Evolutionary conservation across 2,888 invertebrate genomes (phyloP).

Genomic region (Idaea aversata): DNA sequence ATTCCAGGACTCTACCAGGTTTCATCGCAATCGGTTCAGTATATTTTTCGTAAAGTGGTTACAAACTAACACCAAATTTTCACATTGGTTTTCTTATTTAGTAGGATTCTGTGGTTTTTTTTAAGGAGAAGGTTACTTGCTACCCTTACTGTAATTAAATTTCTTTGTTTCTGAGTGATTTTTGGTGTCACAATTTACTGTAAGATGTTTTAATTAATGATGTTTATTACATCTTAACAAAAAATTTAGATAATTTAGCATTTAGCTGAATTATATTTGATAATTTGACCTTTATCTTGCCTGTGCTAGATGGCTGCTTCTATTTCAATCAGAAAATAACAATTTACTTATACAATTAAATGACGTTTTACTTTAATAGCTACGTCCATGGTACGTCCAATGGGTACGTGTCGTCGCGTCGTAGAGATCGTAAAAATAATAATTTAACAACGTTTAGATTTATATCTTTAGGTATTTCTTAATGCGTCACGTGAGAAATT

Average conservation of each 20-base stretch:
- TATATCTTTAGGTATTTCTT: neutral
- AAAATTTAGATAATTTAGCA: neutral
- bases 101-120: neutral
- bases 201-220: neutral
- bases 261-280: neutral
- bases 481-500: constrained; percentile 2
- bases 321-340: neutral
- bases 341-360: too few species aligned
- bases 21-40: too few species aligned
- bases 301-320: neutral
- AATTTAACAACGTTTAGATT: constrained; percentile 2
- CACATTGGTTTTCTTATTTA: neutral
- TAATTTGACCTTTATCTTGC: neutral
- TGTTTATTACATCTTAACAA: neutral
- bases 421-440: constrained; percentile 9
- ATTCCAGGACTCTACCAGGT: too few species aligned
- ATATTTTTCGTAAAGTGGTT: too few species aligned
- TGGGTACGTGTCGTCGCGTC: neutral
- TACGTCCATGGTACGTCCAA: too few species aligned
- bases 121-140: neutral
- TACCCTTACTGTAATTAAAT: neutral
- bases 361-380: too few species aligned
- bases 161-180: neutral
- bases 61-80: neutral
- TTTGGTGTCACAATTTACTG: neutral